Percentiles rank a stretch among this genome's conserved stretches.
phyloP scores from a whole-genome alignment of 2,888 invertebrate genomes.

The Athripsodes cinereus region DNA sequence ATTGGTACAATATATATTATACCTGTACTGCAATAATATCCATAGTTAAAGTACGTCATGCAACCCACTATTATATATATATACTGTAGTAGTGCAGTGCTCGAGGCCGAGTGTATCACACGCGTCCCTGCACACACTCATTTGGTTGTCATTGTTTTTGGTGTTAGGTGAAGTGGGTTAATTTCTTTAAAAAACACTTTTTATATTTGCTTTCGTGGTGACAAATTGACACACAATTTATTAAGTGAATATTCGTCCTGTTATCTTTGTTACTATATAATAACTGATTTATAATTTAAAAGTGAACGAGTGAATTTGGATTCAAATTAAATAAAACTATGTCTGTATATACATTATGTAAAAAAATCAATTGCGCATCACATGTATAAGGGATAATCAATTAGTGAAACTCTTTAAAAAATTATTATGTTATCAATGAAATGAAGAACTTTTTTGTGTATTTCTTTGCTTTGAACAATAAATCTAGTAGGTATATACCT shows the following conservation, averaged over 20 bases:
- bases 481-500: too few species aligned
- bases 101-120: not conserved
- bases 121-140: not conserved
- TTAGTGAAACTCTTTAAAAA: too few species aligned
- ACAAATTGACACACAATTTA: not conserved
- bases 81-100: not conserved
- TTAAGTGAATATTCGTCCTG: not conserved
- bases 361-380: too few species aligned
- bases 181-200: conserved; percentile 4
- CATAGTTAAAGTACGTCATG: not conserved
- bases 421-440: too few species aligned
- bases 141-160: not conserved
- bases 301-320: too few species aligned
- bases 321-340: too few species aligned
- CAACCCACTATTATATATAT: not conserved
- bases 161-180: conserved; percentile 12
- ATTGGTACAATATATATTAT: not conserved
- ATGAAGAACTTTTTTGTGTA: too few species aligned
- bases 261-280: not conserved
- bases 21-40: not conserved
- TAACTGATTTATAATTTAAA: too few species aligned
- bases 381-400: too few species aligned
- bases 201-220: conserved; percentile 3
- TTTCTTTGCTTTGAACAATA: too few species aligned
- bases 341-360: too few species aligned